Evolutionary conservation across 2,113 vertebrate genomes (phyloP).

Genomic region (Scytalopus superciliaris): DNA sequence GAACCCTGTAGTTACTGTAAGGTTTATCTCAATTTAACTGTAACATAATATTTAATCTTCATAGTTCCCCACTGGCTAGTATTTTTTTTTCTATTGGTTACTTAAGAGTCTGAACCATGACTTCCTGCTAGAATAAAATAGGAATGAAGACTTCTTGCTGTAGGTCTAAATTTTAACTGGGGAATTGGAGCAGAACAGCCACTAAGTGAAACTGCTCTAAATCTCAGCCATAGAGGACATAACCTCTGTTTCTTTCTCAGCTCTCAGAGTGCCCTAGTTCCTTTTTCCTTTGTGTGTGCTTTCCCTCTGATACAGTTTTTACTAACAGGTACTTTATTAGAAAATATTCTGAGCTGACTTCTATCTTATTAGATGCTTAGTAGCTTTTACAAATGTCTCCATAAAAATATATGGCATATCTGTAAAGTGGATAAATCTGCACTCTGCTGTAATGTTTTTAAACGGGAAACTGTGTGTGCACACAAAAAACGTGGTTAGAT

Average conservation of each 20-base stretch:
- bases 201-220: slow-evolving; percentile 66
- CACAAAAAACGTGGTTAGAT: not conserved
- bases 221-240: slow-evolving; percentile 31
- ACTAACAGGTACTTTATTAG: slow-evolving; percentile 25
- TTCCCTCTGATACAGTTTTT: not conserved
- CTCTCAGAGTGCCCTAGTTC: slow-evolving; percentile 47
- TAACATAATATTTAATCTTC: slow-evolving; percentile 57
- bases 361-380: slow-evolving; percentile 14
- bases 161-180: slow-evolving; percentile 72
- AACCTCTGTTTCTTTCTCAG: slow-evolving; percentile 56
- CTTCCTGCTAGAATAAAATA: slow-evolving; percentile 56
- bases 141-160: slow-evolving; percentile 67
- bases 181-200: slow-evolving; percentile 71
- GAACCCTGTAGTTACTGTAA: slow-evolving; percentile 20
- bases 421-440: slow-evolving; percentile 11
- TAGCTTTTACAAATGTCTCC: slow-evolving; percentile 14
- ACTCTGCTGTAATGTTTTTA: not conserved
- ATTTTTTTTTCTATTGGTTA: slow-evolving; percentile 28
- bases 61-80: slow-evolving; percentile 40
- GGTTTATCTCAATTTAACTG: slow-evolving; percentile 56
- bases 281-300: slow-evolving; percentile 5
- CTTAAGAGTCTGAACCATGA: slow-evolving; percentile 61
- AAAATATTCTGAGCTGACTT: slow-evolving; percentile 23
- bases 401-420: slow-evolving; percentile 29
- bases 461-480: not conserved